These are phyloP conservation scores for Phoxinus dragarum DNA, from an alignment of 2,797 vertebrate species.

Conservation along the genomic window DNA sequence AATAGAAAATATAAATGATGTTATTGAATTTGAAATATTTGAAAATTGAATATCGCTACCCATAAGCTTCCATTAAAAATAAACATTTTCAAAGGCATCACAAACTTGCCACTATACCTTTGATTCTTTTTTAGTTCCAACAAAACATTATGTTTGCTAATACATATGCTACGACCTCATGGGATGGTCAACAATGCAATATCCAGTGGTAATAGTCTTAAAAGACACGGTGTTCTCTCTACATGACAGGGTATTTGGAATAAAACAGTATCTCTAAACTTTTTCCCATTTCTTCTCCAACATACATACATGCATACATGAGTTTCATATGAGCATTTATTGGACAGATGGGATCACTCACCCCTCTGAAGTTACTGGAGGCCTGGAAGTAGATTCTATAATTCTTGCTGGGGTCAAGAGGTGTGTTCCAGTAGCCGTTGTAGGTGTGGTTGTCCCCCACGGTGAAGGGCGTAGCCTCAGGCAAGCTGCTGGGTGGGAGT, in stretches of 20 bases:
- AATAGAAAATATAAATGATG: too few relatives aligned
- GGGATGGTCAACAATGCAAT: neutral
- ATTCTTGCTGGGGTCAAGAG: constrained; percentile 90
- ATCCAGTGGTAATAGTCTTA: neutral
- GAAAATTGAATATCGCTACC: too few relatives aligned
- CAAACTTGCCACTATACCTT: neutral
- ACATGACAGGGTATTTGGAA: neutral
- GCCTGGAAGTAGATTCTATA: constrained; percentile 97
- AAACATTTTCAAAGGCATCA: neutral
- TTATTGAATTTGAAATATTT: too few relatives aligned
- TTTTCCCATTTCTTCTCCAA: neutral
- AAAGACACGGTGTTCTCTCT: neutral
- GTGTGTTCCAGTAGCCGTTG: constrained; percentile 94
- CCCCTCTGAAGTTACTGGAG: constrained; percentile 92
- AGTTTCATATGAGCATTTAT: neutral
- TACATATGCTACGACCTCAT: neutral
- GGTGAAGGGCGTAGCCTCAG: constrained; percentile 90
- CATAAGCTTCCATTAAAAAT: too few relatives aligned
- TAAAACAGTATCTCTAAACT: neutral
- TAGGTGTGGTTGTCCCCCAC: constrained; percentile 98
- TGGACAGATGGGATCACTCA: constrained; percentile 70
- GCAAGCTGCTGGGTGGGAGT: constrained; percentile 88
- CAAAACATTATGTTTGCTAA: neutral
- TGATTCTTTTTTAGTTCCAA: neutral
- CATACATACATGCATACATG: neutral